These are phyloP conservation scores for Pocota personata DNA, from an alignment of 2,888 invertebrate genomes.

Conservation along the genomic window DNA sequence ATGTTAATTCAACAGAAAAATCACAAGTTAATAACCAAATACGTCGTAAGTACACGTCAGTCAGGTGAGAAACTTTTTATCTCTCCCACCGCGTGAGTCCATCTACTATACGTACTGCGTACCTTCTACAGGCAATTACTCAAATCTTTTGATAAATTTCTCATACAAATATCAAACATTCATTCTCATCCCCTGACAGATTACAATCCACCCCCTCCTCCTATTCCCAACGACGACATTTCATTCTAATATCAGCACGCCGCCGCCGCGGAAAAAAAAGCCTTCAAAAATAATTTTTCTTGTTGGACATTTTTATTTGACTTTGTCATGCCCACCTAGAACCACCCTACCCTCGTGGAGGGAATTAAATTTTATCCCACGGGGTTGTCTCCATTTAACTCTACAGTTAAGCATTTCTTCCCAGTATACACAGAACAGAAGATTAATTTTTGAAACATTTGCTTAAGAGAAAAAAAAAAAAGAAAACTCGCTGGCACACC, in stretches of 20 bases:
- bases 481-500: slow-evolving; percentile 42
- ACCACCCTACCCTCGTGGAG: background rate
- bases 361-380: slow-evolving; percentile 66
- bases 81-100: background rate
- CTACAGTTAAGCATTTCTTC: slow-evolving; percentile 17
- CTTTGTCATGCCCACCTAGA: slow-evolving; percentile 35
- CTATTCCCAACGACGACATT: slow-evolving; percentile 24
- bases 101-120: background rate
- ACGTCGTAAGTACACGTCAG: background rate
- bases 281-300: slow-evolving; percentile 59
- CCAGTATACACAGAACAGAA: slow-evolving; percentile 30
- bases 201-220: slow-evolving; percentile 5
- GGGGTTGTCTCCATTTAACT: slow-evolving; percentile 64
- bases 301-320: slow-evolving; percentile 62
- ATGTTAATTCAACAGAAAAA: slow-evolving; percentile 41
- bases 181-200: slow-evolving; percentile 55
- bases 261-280: background rate
- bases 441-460: slow-evolving; percentile 73
- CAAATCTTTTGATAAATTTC: slow-evolving; percentile 70
- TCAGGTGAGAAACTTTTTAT: slow-evolving; percentile 35
- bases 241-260: slow-evolving; percentile 56
- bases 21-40: slow-evolving; percentile 45
- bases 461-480: background rate
- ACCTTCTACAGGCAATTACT: slow-evolving; percentile 48
- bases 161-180: slow-evolving; percentile 63